Evolutionary conservation across 2,888 invertebrate species (phyloP), one percentile per base, ranked within the genome.

Genomic region (Melieria picta): DNA sequence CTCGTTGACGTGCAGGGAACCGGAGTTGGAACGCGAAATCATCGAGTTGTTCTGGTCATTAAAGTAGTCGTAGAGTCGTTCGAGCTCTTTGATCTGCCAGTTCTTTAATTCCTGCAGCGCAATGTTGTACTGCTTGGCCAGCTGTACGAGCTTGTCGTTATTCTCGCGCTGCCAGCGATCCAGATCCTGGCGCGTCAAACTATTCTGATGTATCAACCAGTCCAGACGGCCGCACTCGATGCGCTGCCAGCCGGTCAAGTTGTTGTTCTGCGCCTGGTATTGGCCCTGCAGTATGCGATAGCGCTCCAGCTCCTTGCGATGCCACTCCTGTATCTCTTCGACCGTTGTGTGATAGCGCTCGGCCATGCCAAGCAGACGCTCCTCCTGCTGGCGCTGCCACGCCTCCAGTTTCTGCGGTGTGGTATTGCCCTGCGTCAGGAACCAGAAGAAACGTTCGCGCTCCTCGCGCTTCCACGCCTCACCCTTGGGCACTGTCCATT

Each of bases 181-280:
- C 9, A 86, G 78, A 7, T 86, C 85, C n/a, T 84, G 81, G 0
- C 74, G 72, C 0, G 78, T 82, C 0, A 81, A 76, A 46, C 85
- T 81, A 66, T 86, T 86, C 68, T 86, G 86, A 70, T 86, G 84
- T 7, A 86, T 81, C 6, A 86, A 67, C 86, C 86, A 86, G 65
- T 84, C 83, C 6, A 86, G 72, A 4, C 86, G 84, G 13, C 82
- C 82, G 10, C 83, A 80, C 72, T 86, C 86, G 52, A 76, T 78
- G 4, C 74, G 80, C 65, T 85, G 82, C 86, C 86, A 86, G 3
- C 74, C 77, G 1, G 69, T 79, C 9, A 78, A 73, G 58, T 84
- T 81, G 62, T 78, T 80, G 11, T 78, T 77, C 63, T 80, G 81
- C 0, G 77, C 71, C 65, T 78, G 81, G 72, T 86, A 84, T 69